phyloP scores from a whole-genome alignment of 1,140 invertebrate species.

The Gryon sp. region DNA sequence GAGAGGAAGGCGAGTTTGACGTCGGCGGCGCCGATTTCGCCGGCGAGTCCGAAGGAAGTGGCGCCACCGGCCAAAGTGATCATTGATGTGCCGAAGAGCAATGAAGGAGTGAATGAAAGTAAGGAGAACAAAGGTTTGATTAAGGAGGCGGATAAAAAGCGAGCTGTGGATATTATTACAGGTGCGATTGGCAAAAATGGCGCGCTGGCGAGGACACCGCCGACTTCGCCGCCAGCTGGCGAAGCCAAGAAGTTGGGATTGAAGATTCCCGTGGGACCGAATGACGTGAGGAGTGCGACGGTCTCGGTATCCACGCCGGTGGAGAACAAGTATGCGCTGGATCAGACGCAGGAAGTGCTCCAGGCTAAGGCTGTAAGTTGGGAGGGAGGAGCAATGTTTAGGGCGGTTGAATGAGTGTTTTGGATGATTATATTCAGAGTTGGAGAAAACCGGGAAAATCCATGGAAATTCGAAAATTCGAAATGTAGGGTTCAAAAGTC shows the following conservation, averaged over 20 bases:
- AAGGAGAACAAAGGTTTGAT: conserved; percentile 60
- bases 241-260: conserved; percentile 68
- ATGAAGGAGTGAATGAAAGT: conserved; percentile 50
- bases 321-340: conserved; percentile 73
- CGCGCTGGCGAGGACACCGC: conserved; percentile 72
- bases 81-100: conserved; percentile 68
- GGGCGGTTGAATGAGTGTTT: too few species aligned
- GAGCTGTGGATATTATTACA: conserved; percentile 74
- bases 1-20: conserved; percentile 87
- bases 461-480: too few species aligned
- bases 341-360: conserved; percentile 65
- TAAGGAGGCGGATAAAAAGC: conserved; percentile 67
- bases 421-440: too few species aligned
- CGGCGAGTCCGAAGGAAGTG: conserved; percentile 40
- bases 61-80: conserved; percentile 70
- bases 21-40: conserved; percentile 64
- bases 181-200: conserved; percentile 74
- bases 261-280: conserved; percentile 73
- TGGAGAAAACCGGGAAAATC: too few species aligned
- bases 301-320: conserved; percentile 75
- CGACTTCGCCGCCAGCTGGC: conserved; percentile 44
- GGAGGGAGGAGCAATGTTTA: too few species aligned
- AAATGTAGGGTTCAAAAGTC: too few species aligned
- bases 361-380: conserved; percentile 65
- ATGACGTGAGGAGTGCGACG: conserved; percentile 73